Evolutionary conservation across 2,888 invertebrate species (phyloP).

Genomic region (Bugulina stolonifera): DNA sequence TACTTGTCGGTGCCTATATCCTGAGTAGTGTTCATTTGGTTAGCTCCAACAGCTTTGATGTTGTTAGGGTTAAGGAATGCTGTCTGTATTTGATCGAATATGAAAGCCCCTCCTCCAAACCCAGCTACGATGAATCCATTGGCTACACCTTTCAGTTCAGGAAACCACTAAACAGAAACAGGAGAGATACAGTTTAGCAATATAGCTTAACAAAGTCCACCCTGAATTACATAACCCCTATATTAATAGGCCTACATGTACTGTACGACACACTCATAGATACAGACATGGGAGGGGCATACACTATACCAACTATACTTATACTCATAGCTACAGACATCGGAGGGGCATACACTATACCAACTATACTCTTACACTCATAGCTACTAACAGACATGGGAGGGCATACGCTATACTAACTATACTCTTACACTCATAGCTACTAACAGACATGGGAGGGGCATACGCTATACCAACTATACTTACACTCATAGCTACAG

Average conservation of each 20-base stretch:
- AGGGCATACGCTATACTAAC: too few relatives aligned
- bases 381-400: too few relatives aligned
- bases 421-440: too few relatives aligned
- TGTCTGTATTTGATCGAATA: constrained; percentile 51
- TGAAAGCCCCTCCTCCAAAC: constrained; percentile 50
- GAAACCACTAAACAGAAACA: constrained; percentile 47
- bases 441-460: neutral
- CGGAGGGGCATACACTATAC: constrained; percentile 45
- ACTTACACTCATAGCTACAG: constrained; percentile 46
- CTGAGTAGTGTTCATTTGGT: neutral
- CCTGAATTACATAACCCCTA: too few relatives aligned
- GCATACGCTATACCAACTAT: neutral
- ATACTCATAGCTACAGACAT: constrained; percentile 48
- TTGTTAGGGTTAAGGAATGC: constrained; percentile 51
- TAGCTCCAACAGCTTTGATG: constrained; percentile 32
- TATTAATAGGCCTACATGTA: too few relatives aligned
- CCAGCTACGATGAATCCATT: constrained; percentile 52
- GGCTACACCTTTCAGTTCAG: constrained; percentile 46
- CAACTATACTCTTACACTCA: too few relatives aligned
- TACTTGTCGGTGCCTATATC: neutral
- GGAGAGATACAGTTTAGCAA: too few relatives aligned
- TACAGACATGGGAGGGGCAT: neutral
- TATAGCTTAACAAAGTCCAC: neutral
- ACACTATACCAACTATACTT: constrained; percentile 20
- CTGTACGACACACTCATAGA: too few relatives aligned